Base-by-base conservation (phyloP, 2,797 vertebrate genomes). In the Lepus townsendii region DNA sequence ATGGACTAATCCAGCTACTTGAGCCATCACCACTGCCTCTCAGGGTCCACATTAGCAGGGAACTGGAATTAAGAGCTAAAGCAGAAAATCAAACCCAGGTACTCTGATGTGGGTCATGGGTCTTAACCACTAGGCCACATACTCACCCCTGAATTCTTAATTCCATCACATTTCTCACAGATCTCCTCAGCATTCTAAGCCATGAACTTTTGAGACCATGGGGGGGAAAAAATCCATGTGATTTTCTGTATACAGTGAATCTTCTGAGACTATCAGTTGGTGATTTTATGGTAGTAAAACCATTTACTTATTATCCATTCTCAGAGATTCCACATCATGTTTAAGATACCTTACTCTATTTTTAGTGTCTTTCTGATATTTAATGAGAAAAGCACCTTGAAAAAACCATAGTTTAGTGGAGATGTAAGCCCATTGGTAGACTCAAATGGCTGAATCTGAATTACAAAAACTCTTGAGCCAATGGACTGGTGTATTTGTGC, bases 391-490 rank as follows among this genome's bases (percentile, higher is more conserved):
- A 94, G 13, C 52, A 72, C 16, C 9, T 38, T 77, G 27, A 72
- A 92, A 83, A 62, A 80, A 73, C 42, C 2, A 8, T 17, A 30
- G 19, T 54, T 73, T 2, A 20, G 24, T 54, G 71, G 60, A 16
- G 14, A 78, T 19, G 85, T n/a, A 57, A 38, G 52, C 17, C 50
- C n/a, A 66, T 32, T 16, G 76, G 13, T 32, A 71, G 73, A 60
- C 50, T 57, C 6, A 71, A 65, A 66, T 35, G 27, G 62, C 50
- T 72, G 38, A 80, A 76, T 91, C 63, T 88, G 69, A 86, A 66
- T 93, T 52, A 88, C 7, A 42, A 76, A 93, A 92, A 65, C 11
- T 57, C 57, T 19, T 78, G 57, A 82, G 32, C 80, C 19, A 62
- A 20, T n/a, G 24, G 32, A 72, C 71, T 57, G 13, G 66, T 77